phyloP scores from a whole-genome alignment of 2,888 invertebrate species.

The Xiphydria camelus region DNA sequence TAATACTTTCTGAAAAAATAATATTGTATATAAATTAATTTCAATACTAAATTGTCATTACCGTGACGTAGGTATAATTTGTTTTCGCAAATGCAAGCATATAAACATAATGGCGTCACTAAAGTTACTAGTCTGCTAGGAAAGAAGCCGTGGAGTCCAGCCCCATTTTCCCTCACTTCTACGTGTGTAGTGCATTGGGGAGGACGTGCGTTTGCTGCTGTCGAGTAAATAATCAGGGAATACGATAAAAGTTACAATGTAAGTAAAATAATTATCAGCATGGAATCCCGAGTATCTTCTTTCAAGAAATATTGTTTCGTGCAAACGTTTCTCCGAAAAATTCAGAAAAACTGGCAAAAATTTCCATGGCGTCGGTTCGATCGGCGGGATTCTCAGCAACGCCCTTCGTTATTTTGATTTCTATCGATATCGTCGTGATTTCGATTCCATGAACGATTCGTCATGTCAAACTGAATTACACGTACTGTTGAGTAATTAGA shows the following conservation, averaged over 20 bases:
- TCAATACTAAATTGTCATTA: background rate
- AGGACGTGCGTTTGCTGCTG: constrained; percentile 26
- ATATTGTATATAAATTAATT: background rate
- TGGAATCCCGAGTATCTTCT: background rate
- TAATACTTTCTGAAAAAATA: no score
- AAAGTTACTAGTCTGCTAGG: constrained; percentile 2
- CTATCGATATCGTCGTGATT: no score
- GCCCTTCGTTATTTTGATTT: background rate
- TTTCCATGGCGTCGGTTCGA: constrained; percentile 14
- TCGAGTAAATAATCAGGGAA: no score
- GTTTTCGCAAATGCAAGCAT: no score
- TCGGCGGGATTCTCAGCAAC: constrained; percentile 1
- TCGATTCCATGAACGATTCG: no score
- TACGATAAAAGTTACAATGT: no score
- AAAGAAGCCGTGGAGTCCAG: constrained; percentile 20
- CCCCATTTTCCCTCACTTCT: constrained; percentile 41
- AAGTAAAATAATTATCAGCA: background rate
- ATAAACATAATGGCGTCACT: background rate
- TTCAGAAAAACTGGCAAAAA: constrained; percentile 2
- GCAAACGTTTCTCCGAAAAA: background rate
- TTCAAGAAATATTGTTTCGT: background rate
- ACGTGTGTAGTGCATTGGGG: constrained; percentile 32
- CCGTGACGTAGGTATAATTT: no score
- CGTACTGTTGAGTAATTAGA: no score
- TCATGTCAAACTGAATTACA: no score